These are phyloP conservation scores for Engystomops pustulosus DNA, from an alignment of 2,113 vertebrate genomes.

Conservation along the genomic window DNA sequence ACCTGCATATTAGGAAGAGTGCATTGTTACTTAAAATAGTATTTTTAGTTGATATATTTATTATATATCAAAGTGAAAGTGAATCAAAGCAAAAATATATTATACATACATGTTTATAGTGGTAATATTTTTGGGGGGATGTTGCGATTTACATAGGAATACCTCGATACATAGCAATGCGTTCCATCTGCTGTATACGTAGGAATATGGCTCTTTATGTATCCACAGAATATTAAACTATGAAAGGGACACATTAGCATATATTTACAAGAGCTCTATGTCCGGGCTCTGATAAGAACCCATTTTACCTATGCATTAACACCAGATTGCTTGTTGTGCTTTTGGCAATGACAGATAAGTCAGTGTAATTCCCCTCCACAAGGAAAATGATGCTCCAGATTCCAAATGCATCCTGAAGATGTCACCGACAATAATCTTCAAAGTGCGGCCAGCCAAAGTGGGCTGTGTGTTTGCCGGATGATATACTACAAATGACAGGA, in stretches of 20 bases:
- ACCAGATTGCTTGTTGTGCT: conserved; percentile 92
- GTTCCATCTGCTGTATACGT: too few relatives aligned
- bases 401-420: conserved; percentile 90
- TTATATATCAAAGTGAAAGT: too few relatives aligned
- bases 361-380: conserved; percentile 91
- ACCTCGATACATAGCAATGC: too few relatives aligned
- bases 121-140: too few relatives aligned
- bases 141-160: too few relatives aligned
- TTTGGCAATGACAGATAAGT: conserved; percentile 97
- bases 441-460: conserved; percentile 85
- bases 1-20: too few relatives aligned
- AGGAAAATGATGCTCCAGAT: conserved; percentile 89
- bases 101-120: too few relatives aligned
- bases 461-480: conserved; percentile 92
- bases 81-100: too few relatives aligned
- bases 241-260: conserved; percentile 93
- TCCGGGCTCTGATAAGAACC: conserved; percentile 87
- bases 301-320: conserved; percentile 90
- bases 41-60: too few relatives aligned
- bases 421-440: conserved; percentile 96
- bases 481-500: conserved; percentile 95
- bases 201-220: too few relatives aligned
- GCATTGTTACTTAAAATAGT: too few relatives aligned
- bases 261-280: conserved; percentile 87
- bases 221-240: too few relatives aligned